These are phyloP conservation scores for Corythornis madagascariensis DNA, from an alignment of 2,113 vertebrate genomes.

Conservation along the genomic window DNA sequence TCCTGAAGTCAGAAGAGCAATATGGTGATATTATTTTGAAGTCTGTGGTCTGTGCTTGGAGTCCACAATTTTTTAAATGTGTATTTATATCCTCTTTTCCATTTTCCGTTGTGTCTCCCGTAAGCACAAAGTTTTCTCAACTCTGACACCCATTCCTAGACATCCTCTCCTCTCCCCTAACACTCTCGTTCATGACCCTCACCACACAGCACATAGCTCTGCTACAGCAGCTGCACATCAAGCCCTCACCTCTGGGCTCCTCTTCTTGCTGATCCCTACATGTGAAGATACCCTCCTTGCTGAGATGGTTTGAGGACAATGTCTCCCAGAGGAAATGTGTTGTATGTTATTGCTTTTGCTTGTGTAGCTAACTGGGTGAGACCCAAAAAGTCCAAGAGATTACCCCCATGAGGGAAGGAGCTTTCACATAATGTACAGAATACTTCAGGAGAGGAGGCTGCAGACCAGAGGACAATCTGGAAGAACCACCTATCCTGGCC, in stretches of 20 bases:
- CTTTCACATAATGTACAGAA: not conserved
- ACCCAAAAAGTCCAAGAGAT: not conserved
- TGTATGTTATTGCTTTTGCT: not conserved
- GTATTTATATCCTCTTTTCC: not conserved
- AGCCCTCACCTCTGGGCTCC: not conserved
- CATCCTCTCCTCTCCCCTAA: not conserved
- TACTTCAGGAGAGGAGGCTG: not conserved
- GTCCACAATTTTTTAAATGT: not conserved
- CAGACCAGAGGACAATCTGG: not conserved
- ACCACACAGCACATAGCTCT: not conserved
- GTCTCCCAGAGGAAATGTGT: not conserved
- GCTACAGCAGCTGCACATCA: not conserved
- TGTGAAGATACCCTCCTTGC: not conserved
- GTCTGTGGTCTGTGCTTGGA: not conserved
- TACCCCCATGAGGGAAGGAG: not conserved
- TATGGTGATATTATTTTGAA: not conserved
- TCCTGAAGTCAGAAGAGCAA: not conserved
- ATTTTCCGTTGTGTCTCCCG: not conserved
- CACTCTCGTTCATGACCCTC: accelerated
- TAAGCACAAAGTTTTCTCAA: not conserved
- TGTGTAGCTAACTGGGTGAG: not conserved
- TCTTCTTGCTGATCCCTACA: not conserved
- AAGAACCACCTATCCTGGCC: not conserved
- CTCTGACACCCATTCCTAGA: not conserved
- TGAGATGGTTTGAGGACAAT: not conserved